Evolutionary conservation across 2,113 vertebrate species (phyloP).

Genomic region (Elephas maximus): DNA sequence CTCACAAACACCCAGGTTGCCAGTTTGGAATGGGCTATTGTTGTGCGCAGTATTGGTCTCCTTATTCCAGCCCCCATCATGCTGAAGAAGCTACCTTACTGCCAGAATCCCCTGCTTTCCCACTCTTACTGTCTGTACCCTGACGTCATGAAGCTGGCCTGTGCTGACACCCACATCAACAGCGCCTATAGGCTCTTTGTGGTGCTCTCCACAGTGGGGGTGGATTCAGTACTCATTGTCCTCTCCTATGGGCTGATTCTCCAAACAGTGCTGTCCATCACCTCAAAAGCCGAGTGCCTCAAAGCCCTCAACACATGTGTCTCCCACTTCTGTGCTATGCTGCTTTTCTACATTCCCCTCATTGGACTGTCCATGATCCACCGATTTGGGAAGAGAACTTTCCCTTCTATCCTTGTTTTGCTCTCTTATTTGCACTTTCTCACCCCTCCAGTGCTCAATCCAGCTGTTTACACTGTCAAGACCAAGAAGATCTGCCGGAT

Average conservation of each 20-base stretch:
- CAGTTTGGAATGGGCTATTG: not conserved
- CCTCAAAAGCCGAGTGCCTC: too few relatives aligned
- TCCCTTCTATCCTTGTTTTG: not conserved
- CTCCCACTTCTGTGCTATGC: not conserved
- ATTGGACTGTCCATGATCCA: conserved; percentile 71
- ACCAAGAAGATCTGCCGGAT: too few relatives aligned
- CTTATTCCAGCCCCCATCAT: conserved; percentile 53
- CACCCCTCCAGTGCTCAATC: too few relatives aligned
- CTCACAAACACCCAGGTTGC: not conserved
- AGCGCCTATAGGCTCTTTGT: conserved; percentile 69
- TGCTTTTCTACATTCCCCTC: conserved; percentile 61
- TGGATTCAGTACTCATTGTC: conserved; percentile 68
- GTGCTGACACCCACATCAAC: not conserved
- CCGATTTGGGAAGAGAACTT: conserved; percentile 17
- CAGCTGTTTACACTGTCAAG: too few relatives aligned
- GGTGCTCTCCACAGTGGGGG: conserved; percentile 58
- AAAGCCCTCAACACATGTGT: too few relatives aligned
- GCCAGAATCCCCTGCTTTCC: not conserved
- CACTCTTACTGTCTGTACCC: conserved; percentile 72
- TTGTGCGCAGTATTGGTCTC: conserved; percentile 16
- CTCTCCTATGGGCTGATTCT: too few relatives aligned
- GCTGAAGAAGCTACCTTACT: conserved; percentile 70
- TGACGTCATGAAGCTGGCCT: conserved; percentile 75
- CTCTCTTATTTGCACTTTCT: too few relatives aligned
- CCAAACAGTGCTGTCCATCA: too few relatives aligned